Conservation (phyloP, 2,113 vertebrate genomes). For the Gnathonemus echidnorhynchus region DNA sequence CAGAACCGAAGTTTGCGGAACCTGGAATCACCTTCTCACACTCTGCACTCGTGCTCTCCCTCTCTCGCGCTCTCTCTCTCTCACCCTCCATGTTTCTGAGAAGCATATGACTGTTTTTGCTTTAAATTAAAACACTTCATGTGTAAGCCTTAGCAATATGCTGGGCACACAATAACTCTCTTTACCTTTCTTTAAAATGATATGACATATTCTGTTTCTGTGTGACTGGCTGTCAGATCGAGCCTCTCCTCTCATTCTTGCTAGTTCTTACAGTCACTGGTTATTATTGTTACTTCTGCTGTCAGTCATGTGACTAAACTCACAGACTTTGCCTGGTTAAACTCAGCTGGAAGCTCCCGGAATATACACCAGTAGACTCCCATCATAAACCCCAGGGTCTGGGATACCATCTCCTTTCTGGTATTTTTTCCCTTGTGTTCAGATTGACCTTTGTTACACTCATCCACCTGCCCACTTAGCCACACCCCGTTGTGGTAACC, state of each 20-base stretch:
- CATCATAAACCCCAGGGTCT: neutral
- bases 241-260: neutral
- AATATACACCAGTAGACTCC: neutral
- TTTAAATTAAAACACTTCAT: neutral
- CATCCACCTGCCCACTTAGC: neutral
- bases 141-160: neutral
- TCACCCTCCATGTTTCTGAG: neutral
- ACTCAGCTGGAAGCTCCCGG: neutral
- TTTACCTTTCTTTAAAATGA: neutral
- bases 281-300: neutral
- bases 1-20: neutral
- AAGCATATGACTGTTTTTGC: neutral
- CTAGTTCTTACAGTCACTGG: neutral
- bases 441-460: neutral
- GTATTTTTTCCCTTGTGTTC: neutral
- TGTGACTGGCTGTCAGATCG: neutral
- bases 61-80: neutral
- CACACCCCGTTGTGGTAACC: neutral
- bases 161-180: neutral
- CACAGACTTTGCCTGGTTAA: neutral
- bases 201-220: neutral
- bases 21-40: constrained; percentile 4
- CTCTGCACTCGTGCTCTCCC: neutral
- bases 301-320: neutral
- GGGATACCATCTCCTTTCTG: neutral